Base-by-base conservation (phyloP, 2,888 invertebrate genomes). In the Epirrhoe tristata region DNA sequence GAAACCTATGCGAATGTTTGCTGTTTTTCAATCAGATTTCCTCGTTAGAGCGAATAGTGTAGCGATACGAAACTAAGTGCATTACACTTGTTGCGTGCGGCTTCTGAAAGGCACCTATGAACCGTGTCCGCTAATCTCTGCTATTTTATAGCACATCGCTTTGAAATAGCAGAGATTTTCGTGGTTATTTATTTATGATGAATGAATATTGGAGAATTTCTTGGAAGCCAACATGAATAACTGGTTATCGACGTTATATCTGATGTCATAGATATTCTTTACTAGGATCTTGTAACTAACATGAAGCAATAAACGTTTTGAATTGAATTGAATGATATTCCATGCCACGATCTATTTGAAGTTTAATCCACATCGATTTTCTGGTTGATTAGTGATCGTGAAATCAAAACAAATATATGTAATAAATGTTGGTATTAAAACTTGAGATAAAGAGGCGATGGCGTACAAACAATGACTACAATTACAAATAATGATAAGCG, bases 51-150 rank as follows among this genome's bases (percentile, higher is more conserved):
- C 5, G 12, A 46, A 48, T 31, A 59, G 53, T 52, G 46, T 36
- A 50, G 14, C 12, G 66, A 56, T 57, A 50, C 51, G 31, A 52
- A 48, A 51, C 32, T 5, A 51, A 52, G 50, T 51, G 63, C 67
- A 54, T 54, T 66, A 67, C 66, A 66, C 66, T 67, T 56, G 51
- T 56, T 61, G 69, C 53, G 17, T 66, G 34, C 39, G 53, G 53
- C 53, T 34, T 53, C 31, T 58, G 50, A 58, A 43, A 43, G 39
- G 39, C 39, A 43, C 10, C 39, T 43, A 36, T 10, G 31, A 14
- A 31, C 12, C 58, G 50, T 62, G 56, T 62, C 56, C 24, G 32
- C 6, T n/a, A 36, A 36, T 51, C 53, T 39, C 62, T 36, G 50
- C 6, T 51, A 50, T 34, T 46, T 46, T 12, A 46, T 34, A 60